phyloP scores from a whole-genome alignment of 2,888 invertebrate genomes.

The Luperina testacea region DNA sequence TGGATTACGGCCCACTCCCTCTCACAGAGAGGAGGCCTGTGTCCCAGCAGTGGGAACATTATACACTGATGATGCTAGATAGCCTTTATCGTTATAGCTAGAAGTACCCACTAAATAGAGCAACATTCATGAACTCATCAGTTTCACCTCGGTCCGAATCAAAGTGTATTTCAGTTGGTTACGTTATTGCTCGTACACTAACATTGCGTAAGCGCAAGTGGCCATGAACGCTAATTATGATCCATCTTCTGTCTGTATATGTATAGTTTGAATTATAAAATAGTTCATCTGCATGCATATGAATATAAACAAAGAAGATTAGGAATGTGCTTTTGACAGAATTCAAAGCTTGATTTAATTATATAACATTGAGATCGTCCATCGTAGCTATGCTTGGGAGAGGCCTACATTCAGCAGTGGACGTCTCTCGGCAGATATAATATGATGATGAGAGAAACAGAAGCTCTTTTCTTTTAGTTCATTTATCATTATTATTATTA shows the following conservation, averaged over 20 bases:
- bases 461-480: neutral
- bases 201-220: conserved; percentile 52
- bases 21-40: too few relatives aligned
- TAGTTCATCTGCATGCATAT: conserved; percentile 2
- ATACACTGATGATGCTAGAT: neutral
- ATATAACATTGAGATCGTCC: neutral
- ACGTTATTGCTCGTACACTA: conserved; percentile 59
- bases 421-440: neutral
- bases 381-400: neutral
- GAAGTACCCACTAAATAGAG: conserved; percentile 24
- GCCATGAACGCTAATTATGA: conserved; percentile 66
- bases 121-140: conserved; percentile 45
- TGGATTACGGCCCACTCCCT: neutral
- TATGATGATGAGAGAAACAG: neutral
- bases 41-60: neutral
- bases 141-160: conserved; percentile 74
- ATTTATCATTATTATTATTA: neutral
- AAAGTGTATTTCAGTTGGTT: conserved; percentile 70
- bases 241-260: conserved; percentile 36
- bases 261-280: conserved; percentile 31
- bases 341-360: neutral
- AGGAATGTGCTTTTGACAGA: neutral
- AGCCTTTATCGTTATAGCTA: neutral
- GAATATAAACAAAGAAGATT: neutral
- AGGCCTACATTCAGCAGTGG: neutral